These are phyloP conservation scores for Aphelocoma californica DNA, from an alignment of 2,797 vertebrate species.

Conservation along the genomic window DNA sequence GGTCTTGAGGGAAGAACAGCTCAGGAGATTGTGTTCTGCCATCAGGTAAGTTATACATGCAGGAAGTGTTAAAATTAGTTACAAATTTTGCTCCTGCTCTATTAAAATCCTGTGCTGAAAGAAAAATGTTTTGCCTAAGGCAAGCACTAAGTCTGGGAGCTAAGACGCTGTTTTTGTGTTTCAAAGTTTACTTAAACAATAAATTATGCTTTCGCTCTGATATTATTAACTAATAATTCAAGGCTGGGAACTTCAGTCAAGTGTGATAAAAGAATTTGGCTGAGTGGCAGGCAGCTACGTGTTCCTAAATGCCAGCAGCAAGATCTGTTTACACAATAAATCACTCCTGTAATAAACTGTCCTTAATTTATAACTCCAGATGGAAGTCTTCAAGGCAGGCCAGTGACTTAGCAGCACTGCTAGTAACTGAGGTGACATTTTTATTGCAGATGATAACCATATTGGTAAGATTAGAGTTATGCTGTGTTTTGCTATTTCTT, in stretches of 20 bases:
- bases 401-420: neutral
- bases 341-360: slow-evolving; percentile 6
- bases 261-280: slow-evolving; percentile 14
- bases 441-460: neutral
- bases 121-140: neutral
- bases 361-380: slow-evolving; percentile 27
- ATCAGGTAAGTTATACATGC: neutral
- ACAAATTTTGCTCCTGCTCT: neutral
- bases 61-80: neutral
- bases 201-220: slow-evolving; percentile 9
- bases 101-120: neutral
- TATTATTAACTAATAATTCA: slow-evolving; percentile 56
- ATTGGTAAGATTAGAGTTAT: neutral
- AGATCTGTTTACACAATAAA: slow-evolving; percentile 9
- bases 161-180: neutral
- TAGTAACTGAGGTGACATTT: neutral
- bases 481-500: neutral
- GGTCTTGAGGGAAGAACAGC: neutral
- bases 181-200: slow-evolving; percentile 30
- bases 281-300: neutral
- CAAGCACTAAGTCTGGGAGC: neutral
- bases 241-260: slow-evolving; percentile 31
- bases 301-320: slow-evolving; percentile 11
- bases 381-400: neutral
- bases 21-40: neutral